Percentiles rank a stretch among this genome's conserved stretches.
phyloP scores from a whole-genome alignment of 2,113 vertebrate genomes.

The Catharus minimus region DNA sequence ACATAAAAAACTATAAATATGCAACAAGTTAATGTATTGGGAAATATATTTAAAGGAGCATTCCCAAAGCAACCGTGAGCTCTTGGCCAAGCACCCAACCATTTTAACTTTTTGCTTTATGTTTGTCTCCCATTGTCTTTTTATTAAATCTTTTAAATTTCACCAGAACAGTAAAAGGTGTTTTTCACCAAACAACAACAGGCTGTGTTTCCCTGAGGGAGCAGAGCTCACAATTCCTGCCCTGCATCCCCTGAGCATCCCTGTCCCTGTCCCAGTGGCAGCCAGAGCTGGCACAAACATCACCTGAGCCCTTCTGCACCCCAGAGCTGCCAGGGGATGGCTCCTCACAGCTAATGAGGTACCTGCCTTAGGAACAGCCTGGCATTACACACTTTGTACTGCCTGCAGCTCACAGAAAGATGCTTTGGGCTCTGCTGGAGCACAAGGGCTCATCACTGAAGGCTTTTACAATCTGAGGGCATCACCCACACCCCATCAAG shows the following conservation, averaged over 20 bases:
- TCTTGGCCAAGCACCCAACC: too few relatives aligned
- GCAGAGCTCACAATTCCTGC: background rate
- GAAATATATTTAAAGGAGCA: too few relatives aligned
- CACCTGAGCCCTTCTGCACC: background rate
- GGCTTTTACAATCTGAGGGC: fast-evolving
- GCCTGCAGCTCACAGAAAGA: background rate
- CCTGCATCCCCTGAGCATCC: background rate
- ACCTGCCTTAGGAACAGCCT: background rate
- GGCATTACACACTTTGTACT: background rate
- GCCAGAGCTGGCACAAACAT: background rate
- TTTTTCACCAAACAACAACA: background rate
- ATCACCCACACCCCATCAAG: fast-evolving
- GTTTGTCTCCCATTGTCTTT: too few relatives aligned
- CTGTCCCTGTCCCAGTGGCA: background rate
- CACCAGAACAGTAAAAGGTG: too few relatives aligned
- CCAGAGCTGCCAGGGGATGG: background rate
- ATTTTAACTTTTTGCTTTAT: too few relatives aligned
- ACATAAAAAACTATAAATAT: too few relatives aligned
- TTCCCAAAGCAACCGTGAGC: too few relatives aligned
- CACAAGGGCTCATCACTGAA: background rate
- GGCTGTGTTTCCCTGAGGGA: background rate
- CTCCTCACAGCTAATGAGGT: background rate
- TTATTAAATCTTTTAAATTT: too few relatives aligned
- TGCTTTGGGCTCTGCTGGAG: fast-evolving
- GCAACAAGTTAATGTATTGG: too few relatives aligned